These are phyloP conservation scores for Aphelenchoides fujianensis DNA, from an alignment of 1,140 invertebrate genomes.

Conservation along the genomic window DNA sequence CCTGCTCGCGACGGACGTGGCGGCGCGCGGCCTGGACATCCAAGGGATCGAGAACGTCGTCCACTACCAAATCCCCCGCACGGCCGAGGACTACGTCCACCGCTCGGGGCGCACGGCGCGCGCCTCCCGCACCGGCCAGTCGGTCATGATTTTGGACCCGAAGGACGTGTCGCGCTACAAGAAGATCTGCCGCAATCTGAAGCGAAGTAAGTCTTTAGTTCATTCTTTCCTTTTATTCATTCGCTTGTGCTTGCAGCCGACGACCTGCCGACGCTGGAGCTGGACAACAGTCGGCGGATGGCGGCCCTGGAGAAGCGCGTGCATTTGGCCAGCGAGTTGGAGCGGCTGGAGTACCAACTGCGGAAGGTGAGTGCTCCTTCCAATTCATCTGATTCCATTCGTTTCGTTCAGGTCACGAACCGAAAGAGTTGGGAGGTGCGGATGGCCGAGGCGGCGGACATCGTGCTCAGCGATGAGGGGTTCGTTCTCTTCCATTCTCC, in stretches of 20 bases:
- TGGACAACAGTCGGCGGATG: constrained; percentile 66
- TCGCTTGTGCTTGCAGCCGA: constrained; percentile 68
- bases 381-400: constrained; percentile 1
- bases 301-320: constrained; percentile 74
- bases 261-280: constrained; percentile 77
- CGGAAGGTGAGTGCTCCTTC: constrained; percentile 67
- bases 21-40: constrained; percentile 91
- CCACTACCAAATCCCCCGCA: constrained; percentile 93
- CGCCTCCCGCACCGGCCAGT: constrained; percentile 80
- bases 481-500: constrained; percentile 51
- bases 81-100: constrained; percentile 91
- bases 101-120: constrained; percentile 90
- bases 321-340: constrained; percentile 74
- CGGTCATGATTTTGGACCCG: constrained; percentile 85
- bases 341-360: constrained; percentile 72
- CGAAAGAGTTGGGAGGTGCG: constrained; percentile 76
- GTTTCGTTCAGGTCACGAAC: constrained; percentile 35
- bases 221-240: constrained; percentile 23
- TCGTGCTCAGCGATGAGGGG: constrained; percentile 77
- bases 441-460: constrained; percentile 79
- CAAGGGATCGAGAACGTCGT: constrained; percentile 87
- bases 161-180: constrained; percentile 76
- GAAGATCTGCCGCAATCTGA: constrained; percentile 76
- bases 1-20: constrained; percentile 96
- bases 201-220: constrained; percentile 70